Conservation (phyloP, 2,113 vertebrate species). For the Neolamprologus fasciatus region DNA sequence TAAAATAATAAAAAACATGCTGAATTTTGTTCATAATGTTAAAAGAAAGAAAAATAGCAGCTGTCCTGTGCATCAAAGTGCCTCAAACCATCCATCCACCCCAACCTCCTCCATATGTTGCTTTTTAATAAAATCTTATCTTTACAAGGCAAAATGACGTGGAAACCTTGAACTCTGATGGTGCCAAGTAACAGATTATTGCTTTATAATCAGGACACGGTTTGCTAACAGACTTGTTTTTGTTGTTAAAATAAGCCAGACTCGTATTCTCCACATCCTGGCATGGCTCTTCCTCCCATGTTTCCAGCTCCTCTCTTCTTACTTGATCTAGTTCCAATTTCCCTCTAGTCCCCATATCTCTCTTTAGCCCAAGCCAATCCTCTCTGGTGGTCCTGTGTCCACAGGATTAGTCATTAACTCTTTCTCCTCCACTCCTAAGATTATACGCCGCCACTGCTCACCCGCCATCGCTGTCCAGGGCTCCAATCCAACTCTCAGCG, state of each 20-base stretch:
- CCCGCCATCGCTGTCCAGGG: conserved; percentile 6
- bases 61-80: not conserved
- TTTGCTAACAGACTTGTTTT: not conserved
- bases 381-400: conserved; percentile 30
- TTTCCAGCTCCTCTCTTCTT: not conserved
- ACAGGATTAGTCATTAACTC: conserved; percentile 47
- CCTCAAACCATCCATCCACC: not conserved
- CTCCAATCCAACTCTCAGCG: conserved; percentile 27
- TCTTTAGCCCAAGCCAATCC: conserved; percentile 26
- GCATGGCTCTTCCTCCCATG: not conserved
- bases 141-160: not conserved
- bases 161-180: not conserved
- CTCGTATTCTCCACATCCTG: not conserved
- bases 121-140: not conserved
- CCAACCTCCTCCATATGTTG: not conserved
- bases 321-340: not conserved
- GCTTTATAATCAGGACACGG: not conserved
- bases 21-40: not conserved
- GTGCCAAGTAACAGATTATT: not conserved
- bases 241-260: not conserved
- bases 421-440: conserved; percentile 1
- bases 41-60: not conserved
- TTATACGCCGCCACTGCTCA: conserved; percentile 9
- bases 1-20: not conserved
- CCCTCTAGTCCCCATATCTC: conserved; percentile 2